phyloP scores from a whole-genome alignment of 2,797 vertebrate genomes.

The Staurois parvus region DNA sequence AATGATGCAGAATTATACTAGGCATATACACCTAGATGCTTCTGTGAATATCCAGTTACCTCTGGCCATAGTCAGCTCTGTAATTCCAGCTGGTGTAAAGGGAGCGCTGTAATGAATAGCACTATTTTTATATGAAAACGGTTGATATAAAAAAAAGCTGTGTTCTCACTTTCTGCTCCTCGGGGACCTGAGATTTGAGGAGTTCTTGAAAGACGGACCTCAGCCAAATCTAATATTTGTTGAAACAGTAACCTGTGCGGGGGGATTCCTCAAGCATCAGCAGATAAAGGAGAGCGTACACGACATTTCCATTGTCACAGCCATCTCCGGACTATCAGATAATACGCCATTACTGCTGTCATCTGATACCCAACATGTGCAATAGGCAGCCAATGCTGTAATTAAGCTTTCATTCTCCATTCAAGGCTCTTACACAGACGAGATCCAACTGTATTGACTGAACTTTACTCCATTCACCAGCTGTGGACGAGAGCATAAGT shows the following conservation, averaged over 20 bases:
- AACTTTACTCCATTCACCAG: neutral
- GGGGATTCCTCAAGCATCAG: slow-evolving; percentile 35
- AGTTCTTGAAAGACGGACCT: neutral
- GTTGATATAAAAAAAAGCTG: slow-evolving; percentile 17
- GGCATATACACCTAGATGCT: too few species aligned
- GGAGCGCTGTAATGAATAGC: neutral
- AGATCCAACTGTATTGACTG: neutral
- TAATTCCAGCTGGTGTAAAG: neutral
- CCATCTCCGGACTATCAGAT: neutral
- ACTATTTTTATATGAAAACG: slow-evolving; percentile 12
- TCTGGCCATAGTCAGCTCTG: neutral
- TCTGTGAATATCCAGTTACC: too few species aligned
- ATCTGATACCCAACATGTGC: slow-evolving; percentile 21
- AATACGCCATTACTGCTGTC: slow-evolving; percentile 14
- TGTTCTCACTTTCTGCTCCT: slow-evolving; percentile 12
- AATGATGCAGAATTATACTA: too few species aligned
- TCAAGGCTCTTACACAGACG: neutral
- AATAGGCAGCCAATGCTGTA: neutral
- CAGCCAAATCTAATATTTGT: slow-evolving; percentile 53
- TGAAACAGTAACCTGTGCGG: slow-evolving; percentile 36
- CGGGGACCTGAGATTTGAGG: neutral
- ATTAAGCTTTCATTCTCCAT: neutral
- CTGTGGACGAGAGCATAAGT: neutral
- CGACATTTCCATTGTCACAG: slow-evolving; percentile 28
- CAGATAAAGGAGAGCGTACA: neutral